phyloP scores from a whole-genome alignment of 1,140 invertebrate genomes.

The Phymorhynchus buccinoides region DNA sequence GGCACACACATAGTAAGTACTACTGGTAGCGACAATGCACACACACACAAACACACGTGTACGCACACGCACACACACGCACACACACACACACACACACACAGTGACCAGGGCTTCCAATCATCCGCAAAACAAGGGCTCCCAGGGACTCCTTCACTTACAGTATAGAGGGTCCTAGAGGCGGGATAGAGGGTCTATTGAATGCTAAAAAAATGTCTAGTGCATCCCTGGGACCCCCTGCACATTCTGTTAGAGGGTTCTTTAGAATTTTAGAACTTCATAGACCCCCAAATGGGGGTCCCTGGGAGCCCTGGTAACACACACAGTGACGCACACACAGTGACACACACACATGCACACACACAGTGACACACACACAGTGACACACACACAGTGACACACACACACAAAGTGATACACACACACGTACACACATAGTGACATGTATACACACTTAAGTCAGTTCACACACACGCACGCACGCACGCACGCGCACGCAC shows the following conservation, averaged over 20 bases:
- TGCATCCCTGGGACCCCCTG: too few species aligned
- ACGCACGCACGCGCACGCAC: neutral
- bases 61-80: slow-evolving; percentile 20
- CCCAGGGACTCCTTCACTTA: too few species aligned
- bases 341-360: neutral
- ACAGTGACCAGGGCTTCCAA: neutral
- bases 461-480: neutral
- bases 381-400: neutral
- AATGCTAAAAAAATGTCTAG: too few species aligned
- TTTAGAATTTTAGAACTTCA: too few species aligned
- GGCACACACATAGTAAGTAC: too few species aligned
- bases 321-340: neutral
- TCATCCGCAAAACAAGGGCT: too few species aligned
- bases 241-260: too few species aligned
- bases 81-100: slow-evolving; percentile 33
- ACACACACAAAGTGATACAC: neutral
- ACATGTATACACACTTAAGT: neutral
- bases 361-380: neutral
- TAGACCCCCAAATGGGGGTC: too few species aligned
- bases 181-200: too few species aligned
- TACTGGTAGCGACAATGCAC: too few species aligned
- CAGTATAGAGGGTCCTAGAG: too few species aligned
- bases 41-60: neutral
- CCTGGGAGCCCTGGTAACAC: too few species aligned
- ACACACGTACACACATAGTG: neutral